These are phyloP conservation scores for Echinometra lucunter DNA, from an alignment of 53 echinoderm and acorn worm genomes.

Conservation along the genomic window DNA sequence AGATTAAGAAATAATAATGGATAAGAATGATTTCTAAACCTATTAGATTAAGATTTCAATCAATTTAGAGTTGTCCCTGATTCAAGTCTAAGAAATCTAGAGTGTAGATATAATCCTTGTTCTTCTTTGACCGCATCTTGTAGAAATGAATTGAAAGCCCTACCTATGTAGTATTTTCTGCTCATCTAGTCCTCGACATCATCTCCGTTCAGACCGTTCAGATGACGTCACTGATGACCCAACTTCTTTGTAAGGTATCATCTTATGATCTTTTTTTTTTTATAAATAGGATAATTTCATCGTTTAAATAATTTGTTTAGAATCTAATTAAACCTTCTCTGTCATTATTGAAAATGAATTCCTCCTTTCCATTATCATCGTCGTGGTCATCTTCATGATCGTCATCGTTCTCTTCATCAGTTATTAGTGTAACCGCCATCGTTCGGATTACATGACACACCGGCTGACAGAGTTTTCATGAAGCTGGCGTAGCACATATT, in stretches of 20 bases:
- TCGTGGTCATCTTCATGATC: not conserved
- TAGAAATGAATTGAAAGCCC: not conserved
- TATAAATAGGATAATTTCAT: not conserved
- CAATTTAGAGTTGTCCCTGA: too few species aligned
- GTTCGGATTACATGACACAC: slow-evolving; percentile 31
- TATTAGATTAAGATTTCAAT: too few species aligned
- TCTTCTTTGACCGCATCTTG: not conserved
- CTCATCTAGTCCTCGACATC: not conserved
- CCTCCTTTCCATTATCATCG: not conserved
- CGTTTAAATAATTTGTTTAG: not conserved
- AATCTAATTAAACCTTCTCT: not conserved
- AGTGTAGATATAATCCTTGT: not conserved
- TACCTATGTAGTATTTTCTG: not conserved
- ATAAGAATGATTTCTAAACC: too few species aligned
- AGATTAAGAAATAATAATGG: too few species aligned
- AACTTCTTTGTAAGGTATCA: not conserved
- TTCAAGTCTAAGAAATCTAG: too few species aligned
- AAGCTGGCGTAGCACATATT: not conserved
- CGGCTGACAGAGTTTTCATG: slow-evolving; percentile 19
- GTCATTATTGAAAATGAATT: not conserved
- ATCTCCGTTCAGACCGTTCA: too few species aligned
- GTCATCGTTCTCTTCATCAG: not conserved
- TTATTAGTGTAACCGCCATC: slow-evolving; percentile 25
- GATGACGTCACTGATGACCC: too few species aligned
- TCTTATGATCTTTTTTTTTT: not conserved